Base-by-base conservation (phyloP, 2,888 invertebrate genomes). In the Rhorus exstirpatorius region DNA sequence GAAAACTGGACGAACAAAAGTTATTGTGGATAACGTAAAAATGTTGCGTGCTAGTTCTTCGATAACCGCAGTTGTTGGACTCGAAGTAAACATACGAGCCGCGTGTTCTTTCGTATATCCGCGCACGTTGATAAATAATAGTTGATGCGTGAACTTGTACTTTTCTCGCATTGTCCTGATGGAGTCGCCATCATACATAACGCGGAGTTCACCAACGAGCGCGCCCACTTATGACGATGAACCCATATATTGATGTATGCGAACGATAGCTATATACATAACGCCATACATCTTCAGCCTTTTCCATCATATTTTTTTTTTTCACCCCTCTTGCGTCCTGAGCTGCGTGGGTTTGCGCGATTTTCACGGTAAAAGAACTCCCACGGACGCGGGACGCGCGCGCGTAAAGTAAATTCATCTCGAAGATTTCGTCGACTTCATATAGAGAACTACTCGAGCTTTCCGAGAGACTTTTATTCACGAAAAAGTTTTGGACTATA, bases 91-190 rank as follows among this genome's bases (percentile, higher is more conserved):
- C 10, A 10, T 53, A 63, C 63, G 63, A 71, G 10, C 60, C 71
- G 41, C 58, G 67, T 51, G 72, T 74, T 60, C 31, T 63, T 44
- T 14, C n/a, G 19, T 51, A 79, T 79, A 70, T 79, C 81, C 85
- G 75, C 17, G 2, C 46, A 46, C 71, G 19, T 46, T 31, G 35
- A 38, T 91, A 90, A 91, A 89, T 91, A 91, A 91, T 91, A 90
- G 91, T 86, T 79, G 87, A 81, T 86, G 87, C 88, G 88, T 91
- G 91, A 91, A 91, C 86, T 90, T 90, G 91, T 91, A 85, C 88
- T 91, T 91, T 91, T 89, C 81, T 85, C 70, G 84, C 86, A 88
- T 87, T 85, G 86, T 83, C 77, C 71, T 49, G 72, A 55, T 53
- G 51, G 49, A 53, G 38, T 55, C 65, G 60, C 65, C 55, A 61